phyloP scores from a whole-genome alignment of 2,888 invertebrate genomes.

The Ceramica pisi region DNA sequence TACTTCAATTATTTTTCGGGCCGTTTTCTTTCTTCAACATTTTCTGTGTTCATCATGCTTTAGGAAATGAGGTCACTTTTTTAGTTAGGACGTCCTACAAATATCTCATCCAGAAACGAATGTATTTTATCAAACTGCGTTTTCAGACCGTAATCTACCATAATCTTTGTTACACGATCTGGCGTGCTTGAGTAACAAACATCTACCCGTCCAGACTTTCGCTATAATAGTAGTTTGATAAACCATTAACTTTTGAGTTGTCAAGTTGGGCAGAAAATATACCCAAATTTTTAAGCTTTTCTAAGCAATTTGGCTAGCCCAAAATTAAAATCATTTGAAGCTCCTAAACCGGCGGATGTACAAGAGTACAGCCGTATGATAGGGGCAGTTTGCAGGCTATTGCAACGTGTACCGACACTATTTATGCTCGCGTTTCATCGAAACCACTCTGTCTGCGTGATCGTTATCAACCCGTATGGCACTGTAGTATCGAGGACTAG shows the following conservation, averaged over 20 bases:
- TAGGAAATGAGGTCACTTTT: conserved; percentile 8
- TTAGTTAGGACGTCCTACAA: background rate
- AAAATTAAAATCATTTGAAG: background rate
- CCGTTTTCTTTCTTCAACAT: conserved; percentile 14
- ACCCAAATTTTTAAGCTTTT: too few species aligned
- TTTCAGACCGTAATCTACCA: too few species aligned
- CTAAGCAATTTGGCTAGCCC: background rate
- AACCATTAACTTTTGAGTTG: too few species aligned
- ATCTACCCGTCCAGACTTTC: too few species aligned
- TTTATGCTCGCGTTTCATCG: conserved; percentile 29
- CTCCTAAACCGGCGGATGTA: background rate
- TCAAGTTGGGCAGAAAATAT: too few species aligned
- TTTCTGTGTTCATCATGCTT: conserved; percentile 41
- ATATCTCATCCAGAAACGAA: too few species aligned
- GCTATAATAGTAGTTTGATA: too few species aligned
- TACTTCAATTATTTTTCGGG: conserved; percentile 46
- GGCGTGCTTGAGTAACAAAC: too few species aligned
- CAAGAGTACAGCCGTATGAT: background rate
- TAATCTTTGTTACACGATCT: too few species aligned
- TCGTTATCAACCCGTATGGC: conserved; percentile 34
- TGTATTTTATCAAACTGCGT: too few species aligned
- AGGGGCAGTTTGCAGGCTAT: conserved; percentile 29
- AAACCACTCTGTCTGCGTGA: background rate
- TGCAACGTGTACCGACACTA: conserved; percentile 34
- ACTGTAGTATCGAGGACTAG: background rate